Evolutionary conservation across 2,888 invertebrate species (phyloP), one percentile per base, ranked within the genome.

Genomic region (Dorcus parallelipipedus): DNA sequence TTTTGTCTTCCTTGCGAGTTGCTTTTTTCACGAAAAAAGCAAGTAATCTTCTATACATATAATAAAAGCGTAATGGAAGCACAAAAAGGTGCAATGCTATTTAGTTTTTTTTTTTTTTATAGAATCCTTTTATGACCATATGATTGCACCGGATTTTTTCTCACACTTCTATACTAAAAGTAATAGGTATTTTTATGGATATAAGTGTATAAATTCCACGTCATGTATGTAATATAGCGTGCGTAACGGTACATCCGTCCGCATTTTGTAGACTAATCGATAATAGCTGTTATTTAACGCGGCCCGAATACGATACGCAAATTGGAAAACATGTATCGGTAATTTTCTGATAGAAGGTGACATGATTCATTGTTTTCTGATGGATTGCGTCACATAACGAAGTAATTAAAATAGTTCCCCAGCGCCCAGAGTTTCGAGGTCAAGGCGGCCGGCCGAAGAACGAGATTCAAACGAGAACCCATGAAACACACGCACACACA

Each of bases 391-490:
- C 65, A 65, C 64, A 64, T 59, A 64, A 63, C 61, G 61, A 64
- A 61, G 64, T 65, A 67, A 67, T 67, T 67, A 67, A 67, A 67
- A 67, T 67, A 67, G 63, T 63, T 65, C 59, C 54, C 59, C 47
- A 52, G 59, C 66, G 61, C 58, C 56, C 54, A 52, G 52, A 56
- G 54, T 61, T 60, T 62, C 58, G 59, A 61, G 60, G 64, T 60
- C 64, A 62, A 45, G 45, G 45, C 45, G 23, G 45, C 20, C 45
- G 20, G 26, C 26, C 26, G 26, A 33, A 33, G 45, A 45, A 42
- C 42, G 42, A 42, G 42, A 42, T 42, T 42, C 42, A 14, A 42
- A 45, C 45, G 20, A 45, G 45, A 45, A 45, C 23, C 45, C 20
- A 45, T 33, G 26, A 33, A 33, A 33, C 26, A 33, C 26, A 33